These are phyloP conservation scores for Notospermus geniculatus DNA, from an alignment of 1,140 invertebrate genomes.

Conservation along the genomic window DNA sequence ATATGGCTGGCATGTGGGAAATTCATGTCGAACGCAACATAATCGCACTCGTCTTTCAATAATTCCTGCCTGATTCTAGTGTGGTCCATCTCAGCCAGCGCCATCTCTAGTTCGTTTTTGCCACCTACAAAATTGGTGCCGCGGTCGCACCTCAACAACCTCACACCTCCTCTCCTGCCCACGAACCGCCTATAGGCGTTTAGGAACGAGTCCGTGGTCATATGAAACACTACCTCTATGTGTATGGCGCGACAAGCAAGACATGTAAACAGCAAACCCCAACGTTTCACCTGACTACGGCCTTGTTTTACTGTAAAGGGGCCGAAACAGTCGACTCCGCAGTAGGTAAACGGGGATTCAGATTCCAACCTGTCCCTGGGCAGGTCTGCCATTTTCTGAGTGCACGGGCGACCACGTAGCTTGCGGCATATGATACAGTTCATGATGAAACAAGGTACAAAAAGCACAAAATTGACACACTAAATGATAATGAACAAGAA, in stretches of 20 bases:
- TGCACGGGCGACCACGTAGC: conserved; percentile 6
- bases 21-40: conserved; percentile 14
- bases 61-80: conserved; percentile 5
- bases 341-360: conserved; percentile 24
- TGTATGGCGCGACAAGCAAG: conserved; percentile 16
- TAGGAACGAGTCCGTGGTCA: conserved; percentile 5
- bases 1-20: not conserved
- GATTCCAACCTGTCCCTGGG: conserved; percentile 24
- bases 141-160: conserved; percentile 44
- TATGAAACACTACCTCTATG: conserved; percentile 11
- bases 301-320: conserved; percentile 19
- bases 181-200: conserved; percentile 27
- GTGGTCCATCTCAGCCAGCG: conserved; percentile 12
- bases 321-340: conserved; percentile 28
- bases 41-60: conserved; percentile 14
- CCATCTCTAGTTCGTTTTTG: conserved; percentile 12
- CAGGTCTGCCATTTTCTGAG: conserved; percentile 29
- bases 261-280: conserved; percentile 21
- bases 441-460: too few species aligned
- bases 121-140: conserved; percentile 52
- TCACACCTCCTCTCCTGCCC: conserved; percentile 30
- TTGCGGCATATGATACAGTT: conserved; percentile 27
- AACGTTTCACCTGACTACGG: conserved; percentile 12
- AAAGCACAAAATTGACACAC: too few species aligned
- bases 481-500: too few species aligned